Conservation (phyloP, 2,888 invertebrate genomes). For the Zonitis immaculata region DNA sequence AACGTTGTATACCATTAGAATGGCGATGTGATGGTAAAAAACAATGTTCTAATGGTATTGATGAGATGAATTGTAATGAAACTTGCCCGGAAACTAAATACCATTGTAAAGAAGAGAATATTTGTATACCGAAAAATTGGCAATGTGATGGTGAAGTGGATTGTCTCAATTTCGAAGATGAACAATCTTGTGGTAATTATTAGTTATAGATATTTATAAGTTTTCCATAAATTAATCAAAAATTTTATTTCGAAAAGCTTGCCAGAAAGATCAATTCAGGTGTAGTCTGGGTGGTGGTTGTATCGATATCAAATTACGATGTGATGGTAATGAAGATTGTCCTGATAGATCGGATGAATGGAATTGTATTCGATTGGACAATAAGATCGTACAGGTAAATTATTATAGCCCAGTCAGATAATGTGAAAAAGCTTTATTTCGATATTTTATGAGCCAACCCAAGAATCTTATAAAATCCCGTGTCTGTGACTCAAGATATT, state of each 20-base stretch:
- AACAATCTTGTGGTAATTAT: constrained; percentile 51
- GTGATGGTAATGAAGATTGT: constrained; percentile 59
- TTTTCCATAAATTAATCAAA: background rate
- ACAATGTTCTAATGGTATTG: constrained; percentile 55
- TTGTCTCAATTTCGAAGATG: constrained; percentile 56
- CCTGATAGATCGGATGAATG: constrained; percentile 61
- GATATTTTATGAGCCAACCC: too few relatives aligned
- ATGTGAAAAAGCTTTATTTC: too few relatives aligned
- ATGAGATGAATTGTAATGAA: constrained; percentile 53
- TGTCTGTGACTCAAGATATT: too few relatives aligned
- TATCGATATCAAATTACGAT: constrained; percentile 49
- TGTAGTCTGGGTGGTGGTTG: constrained; percentile 60
- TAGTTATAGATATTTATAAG: background rate
- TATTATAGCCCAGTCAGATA: too few relatives aligned
- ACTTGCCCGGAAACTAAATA: constrained; percentile 54
- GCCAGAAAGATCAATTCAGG: constrained; percentile 54
- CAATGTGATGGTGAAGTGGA: constrained; percentile 57
- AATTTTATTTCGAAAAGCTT: constrained; percentile 49
- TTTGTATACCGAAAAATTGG: constrained; percentile 57
- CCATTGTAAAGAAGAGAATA: constrained; percentile 55
- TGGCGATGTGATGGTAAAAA: constrained; percentile 58
- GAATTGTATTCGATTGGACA: constrained; percentile 47
- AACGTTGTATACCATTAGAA: constrained; percentile 54
- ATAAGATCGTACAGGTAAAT: constrained; percentile 26
- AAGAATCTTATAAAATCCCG: too few relatives aligned